phyloP scores from a whole-genome alignment of 1,140 invertebrate species.

The Drosophila rufa region DNA sequence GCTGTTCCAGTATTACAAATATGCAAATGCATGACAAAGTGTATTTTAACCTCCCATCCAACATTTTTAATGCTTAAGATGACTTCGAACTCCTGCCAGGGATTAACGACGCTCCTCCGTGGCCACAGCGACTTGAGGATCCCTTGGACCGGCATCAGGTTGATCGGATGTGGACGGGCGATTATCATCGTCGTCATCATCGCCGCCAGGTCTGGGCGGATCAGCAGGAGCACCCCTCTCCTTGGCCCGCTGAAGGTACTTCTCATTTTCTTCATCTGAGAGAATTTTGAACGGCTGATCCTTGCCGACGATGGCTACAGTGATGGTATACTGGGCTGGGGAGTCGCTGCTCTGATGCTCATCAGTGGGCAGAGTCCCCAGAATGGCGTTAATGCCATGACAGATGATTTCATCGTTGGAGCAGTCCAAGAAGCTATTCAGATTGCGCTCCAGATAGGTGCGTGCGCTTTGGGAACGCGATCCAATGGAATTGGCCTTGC shows the following conservation, averaged over 20 bases:
- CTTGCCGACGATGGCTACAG: constrained; percentile 88
- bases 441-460: constrained; percentile 98
- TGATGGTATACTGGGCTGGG: constrained; percentile 56
- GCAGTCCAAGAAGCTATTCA: constrained; percentile 91
- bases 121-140: constrained; percentile 30
- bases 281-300: constrained; percentile 91
- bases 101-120: constrained; percentile 23
- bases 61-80: constrained; percentile 41
- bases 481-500: constrained; percentile 99
- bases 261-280: constrained; percentile 90
- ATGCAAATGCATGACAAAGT: constrained; percentile 44
- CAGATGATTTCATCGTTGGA: constrained; percentile 95
- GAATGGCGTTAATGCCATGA: constrained; percentile 96
- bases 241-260: constrained; percentile 86
- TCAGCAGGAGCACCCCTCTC: constrained; percentile 5
- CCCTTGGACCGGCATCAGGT: constrained; percentile 15
- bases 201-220: constrained; percentile 10
- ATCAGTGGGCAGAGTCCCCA: constrained; percentile 98
- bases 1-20: constrained; percentile 12
- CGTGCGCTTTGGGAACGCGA: constrained; percentile 98
- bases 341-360: constrained; percentile 85
- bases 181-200: constrained; percentile 29
- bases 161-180: constrained; percentile 9
- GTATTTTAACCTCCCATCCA: constrained; percentile 43
- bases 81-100: constrained; percentile 3